phyloP scores from a whole-genome alignment of 1,140 invertebrate species.

The Anastrepha obliqua region DNA sequence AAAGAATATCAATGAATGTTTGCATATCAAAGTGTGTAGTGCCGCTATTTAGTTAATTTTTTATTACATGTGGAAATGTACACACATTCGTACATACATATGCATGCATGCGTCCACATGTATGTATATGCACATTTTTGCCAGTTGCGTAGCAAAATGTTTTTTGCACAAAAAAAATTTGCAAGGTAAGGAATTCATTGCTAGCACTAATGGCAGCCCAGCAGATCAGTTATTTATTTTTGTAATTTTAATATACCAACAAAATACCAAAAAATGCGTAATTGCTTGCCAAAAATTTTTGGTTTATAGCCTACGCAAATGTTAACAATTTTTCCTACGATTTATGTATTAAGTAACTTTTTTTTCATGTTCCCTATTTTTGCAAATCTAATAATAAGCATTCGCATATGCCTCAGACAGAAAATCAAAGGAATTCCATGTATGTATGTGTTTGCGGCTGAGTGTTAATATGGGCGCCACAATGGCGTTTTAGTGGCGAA shows the following conservation, averaged over 20 bases:
- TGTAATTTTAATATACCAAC: neutral
- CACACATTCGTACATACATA: neutral
- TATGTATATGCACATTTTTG: neutral
- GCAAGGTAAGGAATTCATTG: neutral
- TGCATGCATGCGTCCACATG: neutral
- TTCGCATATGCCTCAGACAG: neutral
- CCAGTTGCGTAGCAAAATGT: neutral
- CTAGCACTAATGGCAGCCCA: neutral
- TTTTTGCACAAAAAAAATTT: neutral
- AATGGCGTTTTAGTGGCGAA: neutral
- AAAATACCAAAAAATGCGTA: conserved; percentile 9
- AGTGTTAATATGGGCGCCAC: neutral
- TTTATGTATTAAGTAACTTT: neutral
- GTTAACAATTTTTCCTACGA: neutral
- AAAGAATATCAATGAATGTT: neutral
- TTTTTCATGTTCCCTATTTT: neutral
- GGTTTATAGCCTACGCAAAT: neutral
- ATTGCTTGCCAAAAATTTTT: conserved; percentile 2
- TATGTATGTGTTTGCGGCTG: neutral
- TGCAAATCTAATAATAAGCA: conserved; percentile 38
- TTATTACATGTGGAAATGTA: neutral
- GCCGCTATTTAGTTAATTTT: neutral
- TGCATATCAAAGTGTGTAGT: neutral
- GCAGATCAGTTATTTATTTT: neutral
- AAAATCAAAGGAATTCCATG: neutral